phyloP scores from a whole-genome alignment of 2,888 invertebrate genomes.

The Cartodere bifasciata region DNA sequence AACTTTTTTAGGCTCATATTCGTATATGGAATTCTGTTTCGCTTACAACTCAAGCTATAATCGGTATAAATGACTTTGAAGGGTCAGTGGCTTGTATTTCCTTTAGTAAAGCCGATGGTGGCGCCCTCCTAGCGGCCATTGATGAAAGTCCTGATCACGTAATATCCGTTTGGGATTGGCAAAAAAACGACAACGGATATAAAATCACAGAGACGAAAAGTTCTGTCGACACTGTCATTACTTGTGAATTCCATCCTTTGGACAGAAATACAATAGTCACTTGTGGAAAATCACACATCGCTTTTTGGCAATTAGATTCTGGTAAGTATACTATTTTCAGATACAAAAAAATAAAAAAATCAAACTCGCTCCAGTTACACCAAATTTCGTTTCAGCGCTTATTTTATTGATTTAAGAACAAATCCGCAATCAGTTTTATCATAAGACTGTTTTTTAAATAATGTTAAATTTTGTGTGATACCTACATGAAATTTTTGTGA shows the following conservation, averaged over 20 bases:
- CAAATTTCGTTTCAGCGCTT: too few relatives aligned
- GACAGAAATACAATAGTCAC: conserved; percentile 79
- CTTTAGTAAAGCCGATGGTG: conserved; percentile 83
- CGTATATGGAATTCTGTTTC: conserved; percentile 91
- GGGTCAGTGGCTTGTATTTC: conserved; percentile 74
- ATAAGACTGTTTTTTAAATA: too few relatives aligned
- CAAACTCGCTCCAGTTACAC: too few relatives aligned
- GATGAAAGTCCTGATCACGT: conserved; percentile 84
- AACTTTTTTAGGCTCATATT: conserved; percentile 62
- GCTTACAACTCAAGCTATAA: conserved; percentile 70
- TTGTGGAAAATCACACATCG: conserved; percentile 83
- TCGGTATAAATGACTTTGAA: conserved; percentile 79
- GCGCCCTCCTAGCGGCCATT: conserved; percentile 64
- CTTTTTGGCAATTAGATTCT: conserved; percentile 80
- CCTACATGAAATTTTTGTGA: too few relatives aligned
- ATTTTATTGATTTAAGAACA: too few relatives aligned
- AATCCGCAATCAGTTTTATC: too few relatives aligned
- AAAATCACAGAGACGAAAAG: conserved; percentile 87
- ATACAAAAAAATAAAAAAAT: too few relatives aligned
- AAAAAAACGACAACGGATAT: conserved; percentile 65
- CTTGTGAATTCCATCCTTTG: conserved; percentile 83
- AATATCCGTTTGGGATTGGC: conserved; percentile 91
- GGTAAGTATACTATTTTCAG: too few relatives aligned
- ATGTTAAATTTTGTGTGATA: too few relatives aligned
- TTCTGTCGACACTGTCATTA: conserved; percentile 82